These are phyloP conservation scores for Zeugodacus cucurbitae DNA, from an alignment of 1,140 invertebrate genomes.

Conservation along the genomic window DNA sequence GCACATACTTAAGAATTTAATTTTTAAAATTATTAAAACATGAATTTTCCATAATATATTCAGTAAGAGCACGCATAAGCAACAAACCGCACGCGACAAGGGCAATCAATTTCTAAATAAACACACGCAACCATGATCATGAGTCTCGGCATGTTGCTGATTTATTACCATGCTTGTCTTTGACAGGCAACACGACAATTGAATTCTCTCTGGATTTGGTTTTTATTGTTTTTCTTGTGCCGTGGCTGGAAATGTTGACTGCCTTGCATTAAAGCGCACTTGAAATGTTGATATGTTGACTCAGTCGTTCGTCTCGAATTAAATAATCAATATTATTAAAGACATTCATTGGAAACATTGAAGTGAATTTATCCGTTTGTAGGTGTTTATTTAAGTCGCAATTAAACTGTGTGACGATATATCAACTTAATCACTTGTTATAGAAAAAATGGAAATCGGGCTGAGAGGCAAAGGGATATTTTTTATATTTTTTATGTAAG, in stretches of 20 bases:
- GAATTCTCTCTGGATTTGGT: background rate
- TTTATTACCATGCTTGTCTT: slow-evolving; percentile 10
- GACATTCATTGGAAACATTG: background rate
- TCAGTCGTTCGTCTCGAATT: background rate
- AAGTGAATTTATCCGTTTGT: background rate
- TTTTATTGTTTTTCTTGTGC: background rate
- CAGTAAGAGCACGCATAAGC: background rate
- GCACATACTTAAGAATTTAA: too few relatives aligned
- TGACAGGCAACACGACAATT: background rate
- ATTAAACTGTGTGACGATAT: too few relatives aligned
- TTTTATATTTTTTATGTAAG: too few relatives aligned
- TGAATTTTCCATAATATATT: too few relatives aligned
- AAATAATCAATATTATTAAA: background rate
- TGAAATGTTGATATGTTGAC: background rate
- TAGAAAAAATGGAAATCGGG: too few relatives aligned
- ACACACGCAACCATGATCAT: background rate
- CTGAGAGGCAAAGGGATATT: too few relatives aligned
- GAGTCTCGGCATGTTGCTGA: background rate
- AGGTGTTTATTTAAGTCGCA: background rate
- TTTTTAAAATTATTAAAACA: too few relatives aligned
- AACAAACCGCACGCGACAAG: background rate
- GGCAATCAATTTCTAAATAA: slow-evolving; percentile 15
- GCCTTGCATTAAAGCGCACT: background rate
- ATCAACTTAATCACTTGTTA: too few relatives aligned
- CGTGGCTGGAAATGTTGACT: background rate